phyloP scores from a whole-genome alignment of 2,113 vertebrate species.

The Brachionichthys hirsutus region DNA sequence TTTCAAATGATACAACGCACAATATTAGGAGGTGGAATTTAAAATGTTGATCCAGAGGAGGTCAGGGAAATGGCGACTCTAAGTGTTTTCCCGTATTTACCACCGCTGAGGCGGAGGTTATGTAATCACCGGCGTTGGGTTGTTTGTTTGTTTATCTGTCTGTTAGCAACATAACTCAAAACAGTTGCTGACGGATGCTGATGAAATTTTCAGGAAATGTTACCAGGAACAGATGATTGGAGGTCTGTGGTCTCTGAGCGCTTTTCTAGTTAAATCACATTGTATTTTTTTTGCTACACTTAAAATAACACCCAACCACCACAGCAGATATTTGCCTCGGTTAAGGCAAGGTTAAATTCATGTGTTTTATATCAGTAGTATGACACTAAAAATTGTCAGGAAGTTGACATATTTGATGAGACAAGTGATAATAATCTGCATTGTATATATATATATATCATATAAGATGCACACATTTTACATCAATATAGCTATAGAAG shows the following conservation, averaged over 20 bases:
- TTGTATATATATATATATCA: neutral
- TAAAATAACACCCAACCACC: neutral
- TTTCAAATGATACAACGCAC: neutral
- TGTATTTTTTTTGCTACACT: neutral
- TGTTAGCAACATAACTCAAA: no score
- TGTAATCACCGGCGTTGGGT: no score
- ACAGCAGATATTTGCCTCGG: neutral
- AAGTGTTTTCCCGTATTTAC: no score
- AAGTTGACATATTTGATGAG: neutral
- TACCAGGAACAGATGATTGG: no score
- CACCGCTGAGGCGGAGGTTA: no score
- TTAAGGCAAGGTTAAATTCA: neutral
- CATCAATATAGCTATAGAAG: no score
- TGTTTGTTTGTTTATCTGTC: no score
- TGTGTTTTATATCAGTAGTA: neutral
- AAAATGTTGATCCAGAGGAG: constrained; percentile 1
- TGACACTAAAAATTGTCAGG: neutral
- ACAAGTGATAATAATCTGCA: neutral
- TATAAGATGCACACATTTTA: neutral
- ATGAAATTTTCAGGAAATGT: no score
- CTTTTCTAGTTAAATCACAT: no score
- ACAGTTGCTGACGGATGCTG: no score
- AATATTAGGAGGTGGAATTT: constrained; percentile 1
- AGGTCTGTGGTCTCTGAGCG: no score
- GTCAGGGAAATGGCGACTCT: neutral